Evolutionary conservation across 2,888 invertebrate genomes (phyloP), one percentile per base, ranked within the genome.

Genomic region (Pachliopta kotzebuea): DNA sequence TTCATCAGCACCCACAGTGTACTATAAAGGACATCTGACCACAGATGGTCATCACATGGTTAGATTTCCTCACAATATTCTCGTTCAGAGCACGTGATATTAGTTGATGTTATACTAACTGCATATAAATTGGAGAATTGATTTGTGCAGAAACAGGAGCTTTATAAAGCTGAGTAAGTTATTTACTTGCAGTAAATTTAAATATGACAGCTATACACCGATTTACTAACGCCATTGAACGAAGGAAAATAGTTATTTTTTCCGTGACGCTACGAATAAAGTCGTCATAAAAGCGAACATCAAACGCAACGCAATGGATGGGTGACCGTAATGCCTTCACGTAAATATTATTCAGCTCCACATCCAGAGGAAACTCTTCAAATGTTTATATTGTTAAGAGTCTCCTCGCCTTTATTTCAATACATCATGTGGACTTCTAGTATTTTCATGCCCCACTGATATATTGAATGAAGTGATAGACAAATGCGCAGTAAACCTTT

Each of bases 241-340:
- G 82, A 74, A 77, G 78, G 74, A 79, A 81, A 84, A 86, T 86
- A 86, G 86, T 87, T 85, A n/a, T 81, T 57, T 37, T 83, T 84
- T 79, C 79, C 83, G 85, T 85, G 85, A 83, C 85, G 75, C 77
- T 73, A 74, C 80, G 77, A 83, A 85, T 81, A 82, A 81, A 80
- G 77, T 80, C 80, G 74, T 79, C 85, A 80, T 87, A 84, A 84
- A 63, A 86, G 86, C 79, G 85, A 77, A 85, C 83, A 83, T 85
- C 81, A 79, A 79, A 78, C 83, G 81, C 80, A 82, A 80, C 81
- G 81, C 84, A 79, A 75, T 78, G 80, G 82, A 87, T 86, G 85
- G 86, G 85, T 82, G 4, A 26, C 84, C 87, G 80, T 86, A 86
- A 86, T 85, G 80, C 79, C 79, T 82, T 82, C 78, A 80, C 80